phyloP scores from a whole-genome alignment of 2,888 invertebrate genomes.

The Chalcosyrphus nemorum region DNA sequence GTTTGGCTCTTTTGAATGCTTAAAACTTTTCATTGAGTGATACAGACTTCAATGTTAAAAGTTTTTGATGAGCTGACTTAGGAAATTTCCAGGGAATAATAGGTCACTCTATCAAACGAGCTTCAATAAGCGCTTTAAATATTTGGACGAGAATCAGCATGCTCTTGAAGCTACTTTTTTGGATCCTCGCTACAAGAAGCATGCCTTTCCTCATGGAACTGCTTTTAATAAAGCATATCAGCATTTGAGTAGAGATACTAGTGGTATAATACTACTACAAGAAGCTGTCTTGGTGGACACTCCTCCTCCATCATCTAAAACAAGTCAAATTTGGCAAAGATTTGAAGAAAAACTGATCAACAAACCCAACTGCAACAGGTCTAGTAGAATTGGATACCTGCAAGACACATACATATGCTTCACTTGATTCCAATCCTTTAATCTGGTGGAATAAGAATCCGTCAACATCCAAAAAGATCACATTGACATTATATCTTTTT shows the following conservation, averaged over 20 bases:
- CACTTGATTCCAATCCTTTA: not conserved
- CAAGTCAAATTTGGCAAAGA: too few species aligned
- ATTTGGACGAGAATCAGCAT: not conserved
- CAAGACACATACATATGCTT: not conserved
- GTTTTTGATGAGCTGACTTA: not conserved
- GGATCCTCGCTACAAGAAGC: slow-evolving; percentile 2
- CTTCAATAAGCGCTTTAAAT: not conserved
- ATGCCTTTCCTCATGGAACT: too few species aligned
- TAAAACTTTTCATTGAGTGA: not conserved
- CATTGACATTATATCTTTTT: not conserved
- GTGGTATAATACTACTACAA: not conserved
- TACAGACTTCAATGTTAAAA: not conserved
- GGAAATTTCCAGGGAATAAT: not conserved
- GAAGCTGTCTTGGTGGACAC: not conserved
- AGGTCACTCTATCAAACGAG: not conserved
- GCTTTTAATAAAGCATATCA: not conserved
- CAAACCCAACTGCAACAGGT: not conserved
- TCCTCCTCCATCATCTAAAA: too few species aligned
- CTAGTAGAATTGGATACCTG: not conserved
- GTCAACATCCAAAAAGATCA: not conserved
- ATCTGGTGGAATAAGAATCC: slow-evolving; percentile 6
- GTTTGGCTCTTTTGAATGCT: not conserved
- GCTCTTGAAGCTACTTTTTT: not conserved
- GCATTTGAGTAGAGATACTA: not conserved
- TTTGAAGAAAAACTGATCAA: too few species aligned